phyloP scores from a whole-genome alignment of 2,888 invertebrate species.

The Heliothis peltigera region DNA sequence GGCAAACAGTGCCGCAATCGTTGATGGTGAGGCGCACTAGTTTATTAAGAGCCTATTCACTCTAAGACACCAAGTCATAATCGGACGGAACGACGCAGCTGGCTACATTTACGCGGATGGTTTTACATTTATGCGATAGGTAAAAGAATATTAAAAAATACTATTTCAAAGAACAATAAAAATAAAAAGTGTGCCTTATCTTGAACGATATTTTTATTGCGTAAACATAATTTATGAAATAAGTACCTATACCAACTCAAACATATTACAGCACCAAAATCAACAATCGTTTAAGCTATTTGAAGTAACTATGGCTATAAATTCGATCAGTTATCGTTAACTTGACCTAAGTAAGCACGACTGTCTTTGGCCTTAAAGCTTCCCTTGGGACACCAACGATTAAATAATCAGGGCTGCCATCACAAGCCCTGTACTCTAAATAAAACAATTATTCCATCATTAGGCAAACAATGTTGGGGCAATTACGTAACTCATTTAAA shows the following conservation, averaged over 20 bases:
- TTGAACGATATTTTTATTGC: background rate
- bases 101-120: too few relatives aligned
- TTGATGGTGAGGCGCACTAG: too few relatives aligned
- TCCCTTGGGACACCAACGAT: conserved; percentile 29
- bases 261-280: background rate
- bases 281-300: conserved; percentile 4
- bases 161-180: background rate
- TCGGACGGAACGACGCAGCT: too few relatives aligned
- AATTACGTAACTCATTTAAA: conserved; percentile 45
- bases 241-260: background rate
- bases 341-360: conserved; percentile 33
- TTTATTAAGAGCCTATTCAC: too few relatives aligned
- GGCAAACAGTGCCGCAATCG: too few relatives aligned
- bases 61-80: too few relatives aligned
- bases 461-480: conserved; percentile 42
- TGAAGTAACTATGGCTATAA: conserved; percentile 2
- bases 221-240: background rate
- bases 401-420: conserved; percentile 31
- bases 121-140: background rate
- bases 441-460: conserved; percentile 53
- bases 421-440: conserved; percentile 32
- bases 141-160: background rate
- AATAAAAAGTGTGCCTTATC: conserved; percentile 1
- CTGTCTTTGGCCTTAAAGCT: conserved; percentile 30
- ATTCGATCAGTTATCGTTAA: conserved; percentile 17